Evolutionary conservation across 2,797 vertebrate genomes (phyloP).

Genomic region (Mormyrus hasselquistii): DNA sequence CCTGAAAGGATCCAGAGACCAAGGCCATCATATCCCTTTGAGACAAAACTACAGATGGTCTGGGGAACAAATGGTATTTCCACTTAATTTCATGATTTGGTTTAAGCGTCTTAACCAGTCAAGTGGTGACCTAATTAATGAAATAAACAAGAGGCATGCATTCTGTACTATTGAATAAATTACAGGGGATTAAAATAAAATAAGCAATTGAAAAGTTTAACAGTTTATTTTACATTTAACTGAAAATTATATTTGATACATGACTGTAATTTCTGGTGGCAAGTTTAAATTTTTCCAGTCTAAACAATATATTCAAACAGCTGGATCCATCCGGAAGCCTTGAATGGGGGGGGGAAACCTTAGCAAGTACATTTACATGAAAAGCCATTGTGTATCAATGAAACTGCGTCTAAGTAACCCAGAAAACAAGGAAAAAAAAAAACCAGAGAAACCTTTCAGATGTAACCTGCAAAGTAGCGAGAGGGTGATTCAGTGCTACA

Average conservation of each 20-base stretch:
- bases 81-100: neutral
- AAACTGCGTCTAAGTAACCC: slow-evolving; percentile 28
- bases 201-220: slow-evolving; percentile 51
- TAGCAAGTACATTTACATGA: slow-evolving; percentile 36
- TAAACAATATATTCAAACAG: slow-evolving; percentile 7
- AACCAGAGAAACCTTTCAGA: slow-evolving; percentile 20
- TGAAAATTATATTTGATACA: slow-evolving; percentile 52
- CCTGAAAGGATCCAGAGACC: neutral
- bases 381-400: slow-evolving; percentile 34
- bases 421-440: slow-evolving; percentile 31
- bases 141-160: neutral
- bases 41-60: neutral
- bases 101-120: neutral
- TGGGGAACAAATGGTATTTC: neutral
- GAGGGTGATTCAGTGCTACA: slow-evolving; percentile 22
- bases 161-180: neutral
- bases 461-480: slow-evolving; percentile 22
- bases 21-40: neutral
- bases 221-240: slow-evolving; percentile 60
- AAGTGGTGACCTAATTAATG: neutral
- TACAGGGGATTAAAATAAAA: slow-evolving; percentile 30
- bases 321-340: slow-evolving; percentile 25
- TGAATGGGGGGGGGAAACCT: slow-evolving; percentile 21
- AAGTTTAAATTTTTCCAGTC: slow-evolving; percentile 41
- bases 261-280: slow-evolving; percentile 48